These are phyloP conservation scores for Zygogramma bicolorata DNA, from an alignment of 2,888 invertebrate genomes.

Conservation along the genomic window DNA sequence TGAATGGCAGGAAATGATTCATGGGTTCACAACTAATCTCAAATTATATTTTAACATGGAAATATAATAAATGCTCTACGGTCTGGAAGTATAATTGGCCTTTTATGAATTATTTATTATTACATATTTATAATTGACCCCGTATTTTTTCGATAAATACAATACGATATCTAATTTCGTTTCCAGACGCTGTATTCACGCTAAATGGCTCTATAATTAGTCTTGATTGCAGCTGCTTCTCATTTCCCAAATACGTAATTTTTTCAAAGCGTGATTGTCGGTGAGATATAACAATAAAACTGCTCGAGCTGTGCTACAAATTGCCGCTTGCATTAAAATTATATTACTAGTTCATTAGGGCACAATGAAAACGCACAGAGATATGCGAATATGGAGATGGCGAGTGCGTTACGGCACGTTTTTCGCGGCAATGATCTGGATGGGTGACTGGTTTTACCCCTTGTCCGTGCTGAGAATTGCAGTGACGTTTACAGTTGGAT, in stretches of 20 bases:
- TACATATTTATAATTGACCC: constrained; percentile 36
- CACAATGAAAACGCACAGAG: not conserved
- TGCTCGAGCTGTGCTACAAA: not conserved
- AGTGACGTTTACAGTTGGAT: no score
- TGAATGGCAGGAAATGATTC: constrained; percentile 47
- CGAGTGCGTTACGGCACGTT: no score
- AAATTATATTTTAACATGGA: constrained; percentile 42
- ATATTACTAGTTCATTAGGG: constrained; percentile 4
- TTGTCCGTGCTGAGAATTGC: no score
- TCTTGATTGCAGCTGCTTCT: constrained; percentile 26
- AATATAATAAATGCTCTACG: constrained; percentile 35
- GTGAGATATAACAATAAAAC: constrained; percentile 19
- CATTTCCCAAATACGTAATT: constrained; percentile 25
- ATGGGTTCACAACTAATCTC: constrained; percentile 37
- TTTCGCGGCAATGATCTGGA: no score
- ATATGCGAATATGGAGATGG: not conserved
- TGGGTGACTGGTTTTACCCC: no score
- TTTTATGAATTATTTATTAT: constrained; percentile 43
- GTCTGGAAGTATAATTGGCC: constrained; percentile 34
- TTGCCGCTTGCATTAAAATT: not conserved
- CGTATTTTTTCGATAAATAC: constrained; percentile 34
- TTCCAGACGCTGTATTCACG: constrained; percentile 28
- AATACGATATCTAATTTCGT: constrained; percentile 33
- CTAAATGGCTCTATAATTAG: constrained; percentile 29
- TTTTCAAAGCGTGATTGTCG: constrained; percentile 7